Evolutionary conservation across 2,797 vertebrate species (phyloP).

Genomic region (Amblyraja radiata): DNA sequence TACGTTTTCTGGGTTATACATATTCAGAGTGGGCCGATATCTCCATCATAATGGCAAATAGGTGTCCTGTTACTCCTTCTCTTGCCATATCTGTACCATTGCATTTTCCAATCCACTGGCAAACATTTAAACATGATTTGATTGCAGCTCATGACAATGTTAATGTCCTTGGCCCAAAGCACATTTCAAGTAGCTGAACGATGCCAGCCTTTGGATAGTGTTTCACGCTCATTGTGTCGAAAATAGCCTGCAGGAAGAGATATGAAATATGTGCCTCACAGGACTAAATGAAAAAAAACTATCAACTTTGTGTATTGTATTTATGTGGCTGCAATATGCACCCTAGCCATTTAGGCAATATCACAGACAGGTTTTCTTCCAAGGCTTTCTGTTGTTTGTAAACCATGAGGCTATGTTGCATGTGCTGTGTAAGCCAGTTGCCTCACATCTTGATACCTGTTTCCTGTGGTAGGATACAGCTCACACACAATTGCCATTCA

Average conservation of each 20-base stretch:
- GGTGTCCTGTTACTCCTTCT: constrained; percentile 66
- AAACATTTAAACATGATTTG: constrained; percentile 97
- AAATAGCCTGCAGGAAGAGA: constrained; percentile 27
- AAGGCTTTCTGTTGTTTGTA: not conserved
- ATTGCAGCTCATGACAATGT: constrained; percentile 84
- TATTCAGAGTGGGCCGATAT: constrained; percentile 86
- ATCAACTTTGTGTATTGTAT: not conserved
- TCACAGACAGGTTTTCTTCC: not conserved
- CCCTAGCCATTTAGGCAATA: not conserved
- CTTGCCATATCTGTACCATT: constrained; percentile 86
- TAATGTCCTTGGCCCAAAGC: constrained; percentile 44
- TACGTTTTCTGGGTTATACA: constrained; percentile 92
- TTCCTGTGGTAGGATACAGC: not conserved
- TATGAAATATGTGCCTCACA: not conserved
- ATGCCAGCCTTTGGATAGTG: not conserved
- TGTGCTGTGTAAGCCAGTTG: constrained; percentile 41
- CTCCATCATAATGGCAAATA: constrained; percentile 79
- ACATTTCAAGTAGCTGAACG: constrained; percentile 17
- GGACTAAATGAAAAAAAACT: not conserved
- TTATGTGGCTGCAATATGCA: not conserved
- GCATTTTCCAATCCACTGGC: constrained; percentile 94
- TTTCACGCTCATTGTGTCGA: not conserved
- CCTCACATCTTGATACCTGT: not conserved
- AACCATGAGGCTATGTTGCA: too few relatives aligned
- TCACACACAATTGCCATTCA: not conserved